Evolutionary conservation across 2,797 vertebrate species (phyloP).

Genomic region (Micropoecilia bifurca): DNA sequence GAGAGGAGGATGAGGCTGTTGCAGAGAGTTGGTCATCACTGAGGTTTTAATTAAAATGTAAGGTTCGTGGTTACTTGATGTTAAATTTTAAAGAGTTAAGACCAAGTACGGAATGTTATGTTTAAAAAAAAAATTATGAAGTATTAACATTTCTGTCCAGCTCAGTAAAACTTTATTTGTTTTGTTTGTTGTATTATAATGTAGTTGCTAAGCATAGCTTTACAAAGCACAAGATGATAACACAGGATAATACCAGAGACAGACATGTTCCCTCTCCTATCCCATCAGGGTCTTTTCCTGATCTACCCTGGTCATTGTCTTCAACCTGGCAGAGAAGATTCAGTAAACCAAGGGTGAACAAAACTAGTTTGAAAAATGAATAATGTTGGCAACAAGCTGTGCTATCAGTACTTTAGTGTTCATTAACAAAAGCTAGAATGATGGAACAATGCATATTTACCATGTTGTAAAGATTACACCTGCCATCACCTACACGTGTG

Average conservation of each 20-base stretch:
- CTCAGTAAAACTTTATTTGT: slow-evolving; percentile 23
- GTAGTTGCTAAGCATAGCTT: neutral
- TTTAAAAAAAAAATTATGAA: neutral
- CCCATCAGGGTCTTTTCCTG: slow-evolving; percentile 24
- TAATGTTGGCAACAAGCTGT: neutral
- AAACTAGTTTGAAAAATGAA: neutral
- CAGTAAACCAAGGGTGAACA: neutral
- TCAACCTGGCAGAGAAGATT: slow-evolving; percentile 36
- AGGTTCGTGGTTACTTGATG: neutral
- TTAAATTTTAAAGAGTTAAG: neutral
- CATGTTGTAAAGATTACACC: neutral
- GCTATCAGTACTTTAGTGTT: neutral
- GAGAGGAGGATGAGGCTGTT: slow-evolving; percentile 17
- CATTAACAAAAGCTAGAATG: neutral
- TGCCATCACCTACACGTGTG: neutral
- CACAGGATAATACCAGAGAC: slow-evolving; percentile 39
- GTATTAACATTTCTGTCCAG: slow-evolving; percentile 10
- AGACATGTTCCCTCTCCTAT: slow-evolving; percentile 29
- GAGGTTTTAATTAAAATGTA: neutral
- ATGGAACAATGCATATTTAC: neutral
- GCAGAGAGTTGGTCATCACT: slow-evolving; percentile 12
- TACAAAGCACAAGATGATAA: slow-evolving; percentile 39
- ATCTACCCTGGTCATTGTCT: slow-evolving; percentile 22
- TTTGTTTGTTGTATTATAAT: slow-evolving; percentile 17
- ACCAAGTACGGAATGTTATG: neutral